Evolutionary conservation across 2,113 vertebrate species (phyloP).

Genomic region (Gambusia holbrooki): DNA sequence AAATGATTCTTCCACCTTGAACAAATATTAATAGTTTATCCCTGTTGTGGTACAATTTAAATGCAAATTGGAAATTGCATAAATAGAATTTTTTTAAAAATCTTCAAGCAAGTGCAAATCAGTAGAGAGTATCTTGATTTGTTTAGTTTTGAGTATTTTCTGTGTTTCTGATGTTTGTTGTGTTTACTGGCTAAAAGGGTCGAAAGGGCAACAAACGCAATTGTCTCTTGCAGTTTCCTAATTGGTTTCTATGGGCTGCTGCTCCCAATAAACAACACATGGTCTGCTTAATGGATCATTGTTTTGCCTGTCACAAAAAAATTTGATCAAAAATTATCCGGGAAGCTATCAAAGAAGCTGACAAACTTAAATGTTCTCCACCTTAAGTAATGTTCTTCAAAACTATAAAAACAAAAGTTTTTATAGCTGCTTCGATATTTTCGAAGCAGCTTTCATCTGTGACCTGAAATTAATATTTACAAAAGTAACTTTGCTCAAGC

Average conservation of each 20-base stretch:
- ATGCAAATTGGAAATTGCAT: background rate
- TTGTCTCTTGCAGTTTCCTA: constrained; percentile 61
- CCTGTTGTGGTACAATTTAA: background rate
- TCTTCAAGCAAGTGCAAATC: background rate
- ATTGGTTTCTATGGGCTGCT: constrained; percentile 66
- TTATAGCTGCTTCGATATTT: too few relatives aligned
- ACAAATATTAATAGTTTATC: background rate
- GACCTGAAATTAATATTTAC: background rate
- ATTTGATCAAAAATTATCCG: too few relatives aligned
- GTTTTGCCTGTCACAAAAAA: constrained; percentile 31
- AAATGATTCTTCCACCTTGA: constrained; percentile 8
- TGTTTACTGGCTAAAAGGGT: constrained; percentile 53
- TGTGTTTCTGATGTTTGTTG: constrained; percentile 41
- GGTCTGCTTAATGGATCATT: constrained; percentile 59
- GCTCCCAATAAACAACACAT: constrained; percentile 59
- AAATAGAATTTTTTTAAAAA: background rate
- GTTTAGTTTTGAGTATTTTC: background rate
- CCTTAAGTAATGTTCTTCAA: too few relatives aligned
- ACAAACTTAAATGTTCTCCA: too few relatives aligned
- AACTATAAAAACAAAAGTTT: too few relatives aligned
- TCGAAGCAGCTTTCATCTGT: background rate
- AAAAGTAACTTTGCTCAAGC: background rate
- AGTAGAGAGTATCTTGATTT: background rate
- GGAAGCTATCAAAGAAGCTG: too few relatives aligned
- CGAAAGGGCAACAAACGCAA: constrained; percentile 62